Percentiles rank a stretch among this genome's conserved stretches.
Conservation (phyloP, 2,797 vertebrate genomes). For the Pseudocheirus occidentalis region DNA sequence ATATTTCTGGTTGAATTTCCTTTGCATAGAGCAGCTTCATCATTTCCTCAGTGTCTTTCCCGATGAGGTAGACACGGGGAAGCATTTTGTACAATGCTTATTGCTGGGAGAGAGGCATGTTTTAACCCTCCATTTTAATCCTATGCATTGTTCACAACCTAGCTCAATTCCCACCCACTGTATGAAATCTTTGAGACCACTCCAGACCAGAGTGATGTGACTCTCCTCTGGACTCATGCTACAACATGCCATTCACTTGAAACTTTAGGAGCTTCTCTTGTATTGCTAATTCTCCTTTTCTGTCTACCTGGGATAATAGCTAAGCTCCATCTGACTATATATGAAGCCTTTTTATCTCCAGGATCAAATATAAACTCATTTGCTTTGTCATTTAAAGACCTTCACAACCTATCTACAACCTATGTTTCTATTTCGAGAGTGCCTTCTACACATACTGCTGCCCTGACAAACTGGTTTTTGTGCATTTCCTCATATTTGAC, state of each 20-base stretch:
- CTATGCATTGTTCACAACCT: conserved; percentile 21
- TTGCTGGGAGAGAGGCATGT: background rate
- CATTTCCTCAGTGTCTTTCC: conserved; percentile 15
- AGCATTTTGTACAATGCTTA: background rate
- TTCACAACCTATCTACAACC: background rate
- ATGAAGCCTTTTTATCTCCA: background rate
- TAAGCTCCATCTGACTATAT: background rate
- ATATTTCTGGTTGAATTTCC: background rate
- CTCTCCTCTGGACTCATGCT: conserved; percentile 22
- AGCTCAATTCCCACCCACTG: conserved; percentile 2
- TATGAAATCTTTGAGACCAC: background rate
- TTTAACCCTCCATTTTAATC: background rate
- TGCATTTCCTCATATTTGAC: background rate
- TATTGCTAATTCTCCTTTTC: background rate
- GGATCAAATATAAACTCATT: background rate
- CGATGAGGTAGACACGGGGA: background rate
- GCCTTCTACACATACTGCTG: background rate
- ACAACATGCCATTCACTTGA: background rate
- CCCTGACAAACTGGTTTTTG: background rate
- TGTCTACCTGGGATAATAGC: background rate
- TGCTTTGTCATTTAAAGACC: background rate
- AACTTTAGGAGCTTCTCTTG: background rate
- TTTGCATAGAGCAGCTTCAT: background rate
- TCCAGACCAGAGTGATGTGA: background rate
- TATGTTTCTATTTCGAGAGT: background rate